phyloP scores from a whole-genome alignment of 1,140 invertebrate species.

The Bathynomus jamesi region DNA sequence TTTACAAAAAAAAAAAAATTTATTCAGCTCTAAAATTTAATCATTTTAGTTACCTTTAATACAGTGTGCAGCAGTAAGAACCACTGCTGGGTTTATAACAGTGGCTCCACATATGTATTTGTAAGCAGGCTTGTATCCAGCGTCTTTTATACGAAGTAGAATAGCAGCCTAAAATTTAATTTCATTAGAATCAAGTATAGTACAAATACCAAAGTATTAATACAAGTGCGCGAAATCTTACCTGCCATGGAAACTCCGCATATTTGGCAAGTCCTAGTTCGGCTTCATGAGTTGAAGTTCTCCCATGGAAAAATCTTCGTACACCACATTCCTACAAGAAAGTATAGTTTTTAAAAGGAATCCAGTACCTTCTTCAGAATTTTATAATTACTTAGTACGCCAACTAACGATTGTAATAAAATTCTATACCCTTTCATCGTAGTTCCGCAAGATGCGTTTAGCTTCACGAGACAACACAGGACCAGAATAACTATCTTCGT shows the following conservation, averaged over 20 bases:
- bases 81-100: neutral
- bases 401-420: neutral
- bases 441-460: neutral
- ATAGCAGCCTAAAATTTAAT: conserved; percentile 14
- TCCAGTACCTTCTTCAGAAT: neutral
- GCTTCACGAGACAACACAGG: neutral
- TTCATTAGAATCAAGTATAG: neutral
- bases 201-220: neutral
- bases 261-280: neutral
- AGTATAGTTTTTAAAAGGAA: neutral
- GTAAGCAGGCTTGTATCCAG: neutral
- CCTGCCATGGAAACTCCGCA: conserved; percentile 6
- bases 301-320: neutral
- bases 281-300: neutral
- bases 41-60: conserved; percentile 9
- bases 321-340: conserved; percentile 2
- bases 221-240: neutral
- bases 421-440: neutral
- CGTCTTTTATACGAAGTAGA: conserved; percentile 7
- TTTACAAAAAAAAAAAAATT: neutral
- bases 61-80: conserved; percentile 29
- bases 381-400: neutral
- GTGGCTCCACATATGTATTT: conserved; percentile 20
- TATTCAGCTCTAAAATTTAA: neutral
- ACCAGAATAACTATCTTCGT: neutral